Base-by-base conservation (phyloP, 2,888 invertebrate species). In the Drosophila tanythrix region DNA sequence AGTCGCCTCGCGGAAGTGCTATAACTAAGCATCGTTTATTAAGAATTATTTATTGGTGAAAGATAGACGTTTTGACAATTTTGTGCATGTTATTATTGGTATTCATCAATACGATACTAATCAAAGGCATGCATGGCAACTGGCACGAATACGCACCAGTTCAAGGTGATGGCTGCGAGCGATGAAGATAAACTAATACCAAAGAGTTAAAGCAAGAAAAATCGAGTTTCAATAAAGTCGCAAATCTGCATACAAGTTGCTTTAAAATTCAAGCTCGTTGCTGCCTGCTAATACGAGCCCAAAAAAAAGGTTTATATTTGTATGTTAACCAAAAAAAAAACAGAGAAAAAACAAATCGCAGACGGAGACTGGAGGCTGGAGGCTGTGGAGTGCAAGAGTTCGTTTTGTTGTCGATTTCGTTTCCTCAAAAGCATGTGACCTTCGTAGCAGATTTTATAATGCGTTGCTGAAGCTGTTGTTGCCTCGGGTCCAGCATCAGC, bases 371-470 rank as follows among this genome's bases (percentile, higher is more conserved):
- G 51, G 33, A 15, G 48, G 7, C 18, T 53, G 21, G 52, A 31
- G 52, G 31, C 70, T 61, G 43, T 53, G 55, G 18, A 78, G 58
- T 84, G 88, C 84, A 88, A 72, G 71, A 78, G 62, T 75, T 84
- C 72, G 68, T 63, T 61, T 84, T 66, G 74, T 64, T 60, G 25
- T 77, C 70, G 64, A 56, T 74, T 85, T 84, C 59, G 86, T 88
- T 84, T 88, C 89, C 88, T 88, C 80, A 65, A 78, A 67, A 57
- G 60, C 64, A 61, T 66, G 58, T 76, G 89, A 89, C 85, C 85
- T 86, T 86, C 78, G 55, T 52, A 72, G 59, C 58, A n/a, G 81
- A 75, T 65, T 83, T 76, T 73, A 76, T 73, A 79, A 79, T 89
- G 81, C 79, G 83, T 79, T 88, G 73, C 66, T 56, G 64, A 72